Evolutionary conservation across 2,888 invertebrate genomes (phyloP).

Genomic region (Hydrotaea diabolus): DNA sequence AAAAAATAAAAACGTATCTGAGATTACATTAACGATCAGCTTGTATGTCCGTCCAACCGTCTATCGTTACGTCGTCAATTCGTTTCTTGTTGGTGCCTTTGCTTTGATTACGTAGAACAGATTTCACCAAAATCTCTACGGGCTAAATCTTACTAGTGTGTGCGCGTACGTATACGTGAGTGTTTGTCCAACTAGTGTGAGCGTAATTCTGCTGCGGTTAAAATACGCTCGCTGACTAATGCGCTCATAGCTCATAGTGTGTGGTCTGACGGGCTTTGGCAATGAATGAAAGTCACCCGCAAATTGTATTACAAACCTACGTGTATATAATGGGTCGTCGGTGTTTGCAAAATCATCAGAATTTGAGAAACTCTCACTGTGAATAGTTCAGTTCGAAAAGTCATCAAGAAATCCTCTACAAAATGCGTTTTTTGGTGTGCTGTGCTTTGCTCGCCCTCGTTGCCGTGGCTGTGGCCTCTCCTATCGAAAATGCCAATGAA

Average conservation of each 20-base stretch:
- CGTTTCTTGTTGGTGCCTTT: slow-evolving; percentile 32
- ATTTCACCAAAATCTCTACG: slow-evolving; percentile 43
- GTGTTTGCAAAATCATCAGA: slow-evolving; percentile 54
- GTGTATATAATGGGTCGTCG: slow-evolving; percentile 47
- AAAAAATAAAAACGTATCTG: slow-evolving; percentile 15
- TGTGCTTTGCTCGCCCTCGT: slow-evolving; percentile 56
- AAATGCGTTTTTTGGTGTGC: slow-evolving; percentile 69
- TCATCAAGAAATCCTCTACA: background rate
- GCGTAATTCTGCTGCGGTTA: background rate
- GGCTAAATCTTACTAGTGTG: slow-evolving; percentile 1
- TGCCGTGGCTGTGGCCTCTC: slow-evolving; percentile 56
- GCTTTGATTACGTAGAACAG: slow-evolving; percentile 39
- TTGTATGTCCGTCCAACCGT: background rate
- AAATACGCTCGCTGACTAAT: background rate
- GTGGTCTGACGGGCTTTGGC: background rate
- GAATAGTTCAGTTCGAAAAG: slow-evolving; percentile 41
- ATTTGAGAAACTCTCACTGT: slow-evolving; percentile 42
- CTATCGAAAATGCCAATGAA: slow-evolving; percentile 41
- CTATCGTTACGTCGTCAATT: background rate
- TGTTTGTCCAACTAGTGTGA: background rate
- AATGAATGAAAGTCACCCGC: slow-evolving; percentile 39
- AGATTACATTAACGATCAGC: slow-evolving; percentile 13
- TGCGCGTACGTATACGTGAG: background rate
- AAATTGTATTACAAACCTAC: slow-evolving; percentile 4
- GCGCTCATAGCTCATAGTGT: too few species aligned